These are phyloP conservation scores for Electrophaes corylata DNA, from an alignment of 2,888 invertebrate genomes.

Conservation along the genomic window DNA sequence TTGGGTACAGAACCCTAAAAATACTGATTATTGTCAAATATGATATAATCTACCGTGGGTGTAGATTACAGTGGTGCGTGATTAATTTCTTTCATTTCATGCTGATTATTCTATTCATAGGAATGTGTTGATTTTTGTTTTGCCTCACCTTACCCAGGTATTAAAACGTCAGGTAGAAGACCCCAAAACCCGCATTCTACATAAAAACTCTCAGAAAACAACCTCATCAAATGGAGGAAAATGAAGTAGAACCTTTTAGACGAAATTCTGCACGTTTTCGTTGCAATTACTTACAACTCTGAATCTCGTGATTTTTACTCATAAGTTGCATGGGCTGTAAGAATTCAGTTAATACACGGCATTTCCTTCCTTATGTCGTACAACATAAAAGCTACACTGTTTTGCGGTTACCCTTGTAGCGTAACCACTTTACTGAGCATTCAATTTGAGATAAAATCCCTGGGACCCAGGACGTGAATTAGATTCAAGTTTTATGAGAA, in stretches of 20 bases:
- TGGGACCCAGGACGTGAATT: slow-evolving; percentile 6
- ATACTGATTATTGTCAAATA: no score
- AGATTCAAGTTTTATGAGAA: slow-evolving; percentile 6
- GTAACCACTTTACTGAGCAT: slow-evolving; percentile 26
- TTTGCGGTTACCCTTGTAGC: slow-evolving; percentile 1
- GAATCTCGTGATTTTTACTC: slow-evolving; percentile 20
- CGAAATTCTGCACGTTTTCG: slow-evolving; percentile 15
- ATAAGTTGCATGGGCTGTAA: background rate
- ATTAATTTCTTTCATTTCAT: no score
- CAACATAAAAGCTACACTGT: slow-evolving; percentile 7
- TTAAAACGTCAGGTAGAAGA: slow-evolving; percentile 29
- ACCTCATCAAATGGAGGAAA: background rate
- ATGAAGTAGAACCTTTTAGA: slow-evolving; percentile 1
- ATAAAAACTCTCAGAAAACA: slow-evolving; percentile 6
- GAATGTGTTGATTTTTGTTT: slow-evolving; percentile 1
- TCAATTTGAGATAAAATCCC: slow-evolving; percentile 35
- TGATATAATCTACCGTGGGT: no score
- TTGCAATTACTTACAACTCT: slow-evolving; percentile 2
- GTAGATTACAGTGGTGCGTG: no score
- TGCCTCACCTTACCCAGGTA: slow-evolving; percentile 27
- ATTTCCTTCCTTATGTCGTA: slow-evolving; percentile 10
- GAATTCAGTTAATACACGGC: background rate
- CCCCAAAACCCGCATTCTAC: slow-evolving; percentile 4
- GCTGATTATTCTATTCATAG: background rate
- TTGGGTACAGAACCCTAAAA: no score